These are phyloP conservation scores for Auanema freiburgensis DNA, from an alignment of 2,888 invertebrate genomes.

Conservation along the genomic window DNA sequence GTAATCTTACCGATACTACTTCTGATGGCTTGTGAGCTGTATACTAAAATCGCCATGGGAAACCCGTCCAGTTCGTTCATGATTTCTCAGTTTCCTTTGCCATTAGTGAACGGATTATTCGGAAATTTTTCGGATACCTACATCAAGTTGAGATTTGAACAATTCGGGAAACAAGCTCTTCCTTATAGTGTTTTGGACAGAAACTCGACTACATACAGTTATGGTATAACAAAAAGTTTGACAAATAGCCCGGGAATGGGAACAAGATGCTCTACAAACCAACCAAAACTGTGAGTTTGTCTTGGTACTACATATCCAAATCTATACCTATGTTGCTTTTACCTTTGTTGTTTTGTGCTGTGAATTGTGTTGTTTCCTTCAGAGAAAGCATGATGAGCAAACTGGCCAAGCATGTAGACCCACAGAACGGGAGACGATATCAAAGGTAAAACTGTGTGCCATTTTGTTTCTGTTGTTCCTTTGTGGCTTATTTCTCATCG, in stretches of 20 bases:
- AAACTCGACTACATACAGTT: constrained; percentile 21
- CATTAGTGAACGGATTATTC: constrained; percentile 39
- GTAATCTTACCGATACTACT: constrained; percentile 46
- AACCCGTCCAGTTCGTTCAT: constrained; percentile 15
- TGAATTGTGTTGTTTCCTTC: too few species aligned
- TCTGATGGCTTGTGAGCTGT: constrained; percentile 49
- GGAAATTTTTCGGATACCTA: constrained; percentile 51
- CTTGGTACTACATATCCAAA: too few species aligned
- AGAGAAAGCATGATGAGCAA: too few species aligned
- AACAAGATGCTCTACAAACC: constrained; percentile 29
- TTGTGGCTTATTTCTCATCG: too few species aligned
- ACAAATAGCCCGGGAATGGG: constrained; percentile 40
- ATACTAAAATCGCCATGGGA: constrained; percentile 29
- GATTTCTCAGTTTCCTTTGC: constrained; percentile 39
- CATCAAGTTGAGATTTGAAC: constrained; percentile 24
- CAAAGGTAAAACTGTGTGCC: too few species aligned
- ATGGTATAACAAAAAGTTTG: constrained; percentile 24
- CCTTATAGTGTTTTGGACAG: constrained; percentile 35
- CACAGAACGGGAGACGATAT: too few species aligned
- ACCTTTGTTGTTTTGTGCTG: too few species aligned
- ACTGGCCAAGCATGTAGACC: too few species aligned
- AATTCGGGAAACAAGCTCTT: not conserved
- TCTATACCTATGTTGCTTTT: too few species aligned
- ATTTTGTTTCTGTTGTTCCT: too few species aligned
- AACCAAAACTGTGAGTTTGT: constrained; percentile 7